Conservation (phyloP, 2,797 vertebrate genomes). For the Gila robusta region DNA sequence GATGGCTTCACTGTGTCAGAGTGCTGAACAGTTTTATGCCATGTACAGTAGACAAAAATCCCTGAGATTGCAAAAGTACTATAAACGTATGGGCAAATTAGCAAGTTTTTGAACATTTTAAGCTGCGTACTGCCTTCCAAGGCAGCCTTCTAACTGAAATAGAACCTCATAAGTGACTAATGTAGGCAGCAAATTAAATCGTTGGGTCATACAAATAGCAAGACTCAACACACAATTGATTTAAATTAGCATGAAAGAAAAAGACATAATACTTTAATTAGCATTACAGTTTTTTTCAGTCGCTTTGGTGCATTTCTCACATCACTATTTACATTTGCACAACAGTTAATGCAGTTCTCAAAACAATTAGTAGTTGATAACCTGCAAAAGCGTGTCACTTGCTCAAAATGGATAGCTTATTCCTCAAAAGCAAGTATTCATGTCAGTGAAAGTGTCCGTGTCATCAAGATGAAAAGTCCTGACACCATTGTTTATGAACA, state of each 20-base stretch:
- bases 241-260: background rate
- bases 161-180: background rate
- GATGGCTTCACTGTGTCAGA: background rate
- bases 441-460: no score
- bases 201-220: background rate
- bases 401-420: no score
- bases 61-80: background rate
- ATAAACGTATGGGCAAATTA: background rate
- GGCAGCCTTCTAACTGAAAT: background rate
- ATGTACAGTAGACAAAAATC: background rate
- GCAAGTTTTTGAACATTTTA: background rate
- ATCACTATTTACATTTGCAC: no score
- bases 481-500: no score
- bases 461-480: no score
- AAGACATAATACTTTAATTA: background rate
- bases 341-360: no score
- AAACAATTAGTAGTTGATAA: no score
- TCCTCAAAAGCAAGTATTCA: no score
- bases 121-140: no score
- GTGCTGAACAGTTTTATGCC: constrained; percentile 17
- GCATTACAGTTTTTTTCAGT: background rate
- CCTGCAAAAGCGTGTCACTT: no score
- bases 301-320: no score
- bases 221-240: background rate
- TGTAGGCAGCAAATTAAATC: background rate